Percentiles rank a stretch among this genome's conserved stretches.
Conservation (phyloP, 2,797 vertebrate species). For the Fundulus diaphanus region DNA sequence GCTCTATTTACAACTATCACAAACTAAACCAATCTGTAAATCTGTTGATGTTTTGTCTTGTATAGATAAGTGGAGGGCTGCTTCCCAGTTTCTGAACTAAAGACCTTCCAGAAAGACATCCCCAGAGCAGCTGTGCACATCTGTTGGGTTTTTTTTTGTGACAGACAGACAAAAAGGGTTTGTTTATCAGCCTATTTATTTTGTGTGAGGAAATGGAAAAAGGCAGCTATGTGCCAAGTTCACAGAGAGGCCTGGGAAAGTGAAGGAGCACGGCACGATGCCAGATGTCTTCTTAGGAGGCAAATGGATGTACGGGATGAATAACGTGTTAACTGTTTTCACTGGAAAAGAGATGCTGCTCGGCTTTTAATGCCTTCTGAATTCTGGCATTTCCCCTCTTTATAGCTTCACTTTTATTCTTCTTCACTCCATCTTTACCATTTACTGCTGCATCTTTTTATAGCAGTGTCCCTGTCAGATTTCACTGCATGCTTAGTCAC, state of each 20-base stretch:
- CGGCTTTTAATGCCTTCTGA: conserved; percentile 3
- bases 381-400: conserved; percentile 3
- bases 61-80: background rate
- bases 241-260: conserved; percentile 68
- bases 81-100: background rate
- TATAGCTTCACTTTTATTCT: conserved; percentile 14
- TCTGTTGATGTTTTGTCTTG: background rate
- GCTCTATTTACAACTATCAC: background rate
- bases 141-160: conserved; percentile 26
- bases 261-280: conserved; percentile 39
- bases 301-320: conserved; percentile 18
- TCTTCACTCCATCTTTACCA: conserved; percentile 4
- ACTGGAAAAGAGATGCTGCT: conserved; percentile 20
- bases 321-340: conserved; percentile 35
- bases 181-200: conserved; percentile 71
- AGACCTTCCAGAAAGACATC: conserved; percentile 9
- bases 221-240: conserved; percentile 56
- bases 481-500: background rate
- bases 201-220: conserved; percentile 76
- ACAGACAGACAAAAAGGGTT: conserved; percentile 50
- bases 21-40: background rate
- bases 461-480: background rate
- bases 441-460: conserved; percentile 6
- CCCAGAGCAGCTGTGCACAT: conserved; percentile 38
- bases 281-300: conserved; percentile 36